Evolutionary conservation across 1,140 invertebrate species (phyloP).

Genomic region (Pinna nobilis): DNA sequence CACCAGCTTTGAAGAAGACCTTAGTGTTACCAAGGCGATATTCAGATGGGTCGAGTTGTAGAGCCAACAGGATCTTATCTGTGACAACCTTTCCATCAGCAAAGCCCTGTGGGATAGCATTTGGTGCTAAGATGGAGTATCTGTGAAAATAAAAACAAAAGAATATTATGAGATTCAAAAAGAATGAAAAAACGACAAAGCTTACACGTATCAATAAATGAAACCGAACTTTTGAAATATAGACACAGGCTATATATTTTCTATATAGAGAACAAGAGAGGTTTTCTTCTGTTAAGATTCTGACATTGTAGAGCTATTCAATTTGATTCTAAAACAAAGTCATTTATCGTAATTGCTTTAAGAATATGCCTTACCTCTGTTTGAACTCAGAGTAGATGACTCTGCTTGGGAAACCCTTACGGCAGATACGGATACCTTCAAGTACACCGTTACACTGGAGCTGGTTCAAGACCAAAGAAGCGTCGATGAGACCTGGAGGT

Average conservation of each 20-base stretch:
- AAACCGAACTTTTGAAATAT: no score
- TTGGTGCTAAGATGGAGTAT: constrained; percentile 97
- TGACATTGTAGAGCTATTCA: no score
- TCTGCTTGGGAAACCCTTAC: constrained; percentile 99
- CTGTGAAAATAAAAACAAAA: constrained; percentile 78
- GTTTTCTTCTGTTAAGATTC: no score
- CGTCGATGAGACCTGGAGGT: constrained; percentile 99
- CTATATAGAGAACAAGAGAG: no score
- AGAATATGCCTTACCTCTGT: constrained; percentile 79
- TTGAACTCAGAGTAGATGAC: constrained; percentile 99
- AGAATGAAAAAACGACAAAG: neutral
- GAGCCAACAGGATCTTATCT: constrained; percentile 84
- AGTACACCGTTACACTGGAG: constrained; percentile 99
- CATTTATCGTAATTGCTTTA: neutral
- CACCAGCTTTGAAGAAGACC: constrained; percentile 99
- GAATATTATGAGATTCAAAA: neutral
- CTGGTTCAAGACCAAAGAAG: constrained; percentile 97
- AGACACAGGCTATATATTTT: no score
- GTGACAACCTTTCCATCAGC: constrained; percentile 87
- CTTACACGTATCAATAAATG: no score
- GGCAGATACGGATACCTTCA: constrained; percentile 99
- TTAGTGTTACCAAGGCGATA: constrained; percentile 97
- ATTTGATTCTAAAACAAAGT: neutral
- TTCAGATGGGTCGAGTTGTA: constrained; percentile 87
- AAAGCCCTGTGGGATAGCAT: constrained; percentile 83